Evolutionary conservation across 2,797 vertebrate genomes (phyloP), one percentile per base, ranked within the genome.

Genomic region (Mycteria americana): DNA sequence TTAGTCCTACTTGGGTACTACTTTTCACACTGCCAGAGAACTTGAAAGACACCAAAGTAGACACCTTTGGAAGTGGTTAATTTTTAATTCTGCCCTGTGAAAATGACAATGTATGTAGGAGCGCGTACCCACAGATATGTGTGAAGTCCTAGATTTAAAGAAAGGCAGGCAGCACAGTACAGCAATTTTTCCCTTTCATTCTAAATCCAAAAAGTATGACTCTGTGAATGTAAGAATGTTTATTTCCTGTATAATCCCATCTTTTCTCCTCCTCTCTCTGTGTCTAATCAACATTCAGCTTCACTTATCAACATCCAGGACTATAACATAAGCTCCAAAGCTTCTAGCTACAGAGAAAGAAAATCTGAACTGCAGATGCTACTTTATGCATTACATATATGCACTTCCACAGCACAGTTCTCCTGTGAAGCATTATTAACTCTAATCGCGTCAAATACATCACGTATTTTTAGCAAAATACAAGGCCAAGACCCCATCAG

Each of bases 101-200:
- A 94, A 95, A 76, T 11, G 23, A 59, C 50, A 88, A 33, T 13
- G 12, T 73, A 59, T 39, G 35, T 43, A 83, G 64, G 8, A 90
- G 28, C 6, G 3, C 8, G 5, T 46, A 68, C 18, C 25, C 22
- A 62, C 33, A 43, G 0, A 1, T 57, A 31, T 1, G 1, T 51
- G 43, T 64, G 25, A 95, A 89, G 65, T 35, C 30, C 51, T 76
- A 54, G 28, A 70, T 82, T 93, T 89, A 93, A 88, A 88, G 82
- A 72, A 60, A 60, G 37, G 33, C 60, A 68, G 10, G 48, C 33
- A 85, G 35, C 59, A 85, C 13, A 37, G 54, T 28, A 81, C 13
- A 77, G 30, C 25, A 68, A 46, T 81, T 81, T 41, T 79, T 88
- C 19, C 37, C 77, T 57, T 88, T 85, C 18, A 57, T 80, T 93